phyloP scores from a whole-genome alignment of 1,140 invertebrate genomes.

The Hirudo medicinalis region DNA sequence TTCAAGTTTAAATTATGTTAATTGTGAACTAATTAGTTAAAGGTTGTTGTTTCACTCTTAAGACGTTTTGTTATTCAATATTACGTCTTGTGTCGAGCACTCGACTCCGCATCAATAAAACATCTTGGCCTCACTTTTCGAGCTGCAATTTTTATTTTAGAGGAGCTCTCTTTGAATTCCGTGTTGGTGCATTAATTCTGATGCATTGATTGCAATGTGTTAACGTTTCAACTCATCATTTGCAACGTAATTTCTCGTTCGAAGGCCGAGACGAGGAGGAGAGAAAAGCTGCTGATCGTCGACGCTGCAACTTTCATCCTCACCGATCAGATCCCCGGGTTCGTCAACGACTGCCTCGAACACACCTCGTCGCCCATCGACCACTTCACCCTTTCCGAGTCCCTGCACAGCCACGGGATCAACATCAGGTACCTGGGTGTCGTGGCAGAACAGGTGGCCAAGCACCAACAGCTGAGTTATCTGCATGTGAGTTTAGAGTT shows the following conservation, averaged over 20 bases:
- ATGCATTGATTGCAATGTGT: too few species aligned
- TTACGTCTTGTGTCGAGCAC: too few species aligned
- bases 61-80: too few species aligned
- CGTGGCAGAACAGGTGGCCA: constrained; percentile 55
- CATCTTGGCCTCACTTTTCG: too few species aligned
- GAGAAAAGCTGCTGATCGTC: constrained; percentile 74
- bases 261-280: constrained; percentile 53
- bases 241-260: constrained; percentile 11
- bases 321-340: constrained; percentile 77
- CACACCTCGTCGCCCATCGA: constrained; percentile 86
- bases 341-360: constrained; percentile 81
- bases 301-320: constrained; percentile 90
- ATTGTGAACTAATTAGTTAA: too few species aligned
- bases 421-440: constrained; percentile 77
- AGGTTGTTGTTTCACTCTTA: too few species aligned
- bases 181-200: too few species aligned
- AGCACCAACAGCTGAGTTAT: constrained; percentile 69
- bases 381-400: constrained; percentile 79
- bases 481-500: constrained; percentile 39
- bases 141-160: too few species aligned
- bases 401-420: constrained; percentile 78
- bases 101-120: too few species aligned
- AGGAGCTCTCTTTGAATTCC: too few species aligned
- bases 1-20: too few species aligned
- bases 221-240: too few species aligned